A percentile compares a stretch with the other conserved stretches of the same genome.
Evolutionary conservation across 2,888 invertebrate genomes (phyloP).

Genomic region (Proisotoma minuta): DNA sequence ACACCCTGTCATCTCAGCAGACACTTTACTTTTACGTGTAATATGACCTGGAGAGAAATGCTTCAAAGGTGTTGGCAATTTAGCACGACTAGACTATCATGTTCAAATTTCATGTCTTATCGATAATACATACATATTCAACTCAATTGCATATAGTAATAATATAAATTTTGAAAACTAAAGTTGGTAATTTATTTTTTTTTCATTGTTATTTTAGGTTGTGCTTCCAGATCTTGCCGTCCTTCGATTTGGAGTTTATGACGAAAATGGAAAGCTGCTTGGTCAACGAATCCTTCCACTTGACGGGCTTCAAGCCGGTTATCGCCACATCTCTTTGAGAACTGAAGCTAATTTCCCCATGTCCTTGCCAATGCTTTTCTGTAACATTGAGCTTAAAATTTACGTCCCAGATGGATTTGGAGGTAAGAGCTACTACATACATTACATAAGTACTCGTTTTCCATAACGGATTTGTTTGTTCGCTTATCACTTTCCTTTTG

Average conservation of each 20-base stretch:
- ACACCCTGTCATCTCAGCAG: too few relatives aligned
- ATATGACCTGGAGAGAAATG: too few relatives aligned
- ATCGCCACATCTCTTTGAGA: slow-evolving; percentile 91
- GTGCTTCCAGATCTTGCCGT: slow-evolving; percentile 97
- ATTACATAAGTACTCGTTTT: too few relatives aligned
- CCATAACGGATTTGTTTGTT: too few relatives aligned
- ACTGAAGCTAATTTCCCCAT: slow-evolving; percentile 99
- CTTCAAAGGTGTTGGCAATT: too few relatives aligned
- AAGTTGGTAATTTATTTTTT: too few relatives aligned
- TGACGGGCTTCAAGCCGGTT: slow-evolving; percentile 96
- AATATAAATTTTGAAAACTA: too few relatives aligned
- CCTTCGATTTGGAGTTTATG: slow-evolving; percentile 94
- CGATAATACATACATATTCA: too few relatives aligned
- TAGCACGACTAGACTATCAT: too few relatives aligned
- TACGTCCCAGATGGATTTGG: slow-evolving; percentile 99
- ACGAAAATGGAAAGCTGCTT: slow-evolving; percentile 91
- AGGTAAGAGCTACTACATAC: slow-evolving; percentile 63
- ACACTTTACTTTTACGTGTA: too few relatives aligned
- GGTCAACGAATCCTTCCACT: slow-evolving; percentile 96
- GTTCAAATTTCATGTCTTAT: too few relatives aligned
- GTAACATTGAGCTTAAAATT: slow-evolving; percentile 97
- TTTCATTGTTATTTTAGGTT: slow-evolving; percentile 58
- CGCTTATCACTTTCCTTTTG: background rate
- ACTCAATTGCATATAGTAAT: too few relatives aligned
- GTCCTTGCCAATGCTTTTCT: slow-evolving; percentile 98